phyloP scores from a whole-genome alignment of 1,140 invertebrate genomes.

The Dryas iulia region DNA sequence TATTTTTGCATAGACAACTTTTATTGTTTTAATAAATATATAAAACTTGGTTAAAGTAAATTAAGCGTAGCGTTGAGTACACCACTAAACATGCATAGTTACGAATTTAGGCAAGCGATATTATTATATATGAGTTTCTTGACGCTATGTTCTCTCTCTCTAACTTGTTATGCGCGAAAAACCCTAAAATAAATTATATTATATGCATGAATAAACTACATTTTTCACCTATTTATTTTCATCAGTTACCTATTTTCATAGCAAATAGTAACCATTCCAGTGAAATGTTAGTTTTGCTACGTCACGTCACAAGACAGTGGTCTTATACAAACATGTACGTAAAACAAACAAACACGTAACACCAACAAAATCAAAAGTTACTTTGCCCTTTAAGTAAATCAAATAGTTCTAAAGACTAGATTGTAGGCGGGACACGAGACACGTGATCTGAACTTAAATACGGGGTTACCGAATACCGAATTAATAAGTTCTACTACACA shows the following conservation, averaged over 20 bases:
- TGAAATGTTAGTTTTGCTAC: neutral
- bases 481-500: conserved; percentile 35
- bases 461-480: conserved; percentile 37
- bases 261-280: neutral
- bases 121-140: too few species aligned
- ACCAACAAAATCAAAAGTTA: conserved; percentile 32
- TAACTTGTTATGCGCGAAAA: too few species aligned
- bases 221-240: neutral
- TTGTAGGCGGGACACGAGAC: conserved; percentile 34
- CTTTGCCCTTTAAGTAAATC: conserved; percentile 30
- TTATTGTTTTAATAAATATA: too few species aligned
- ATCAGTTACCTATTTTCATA: neutral
- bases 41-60: too few species aligned
- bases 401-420: conserved; percentile 31
- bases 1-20: too few species aligned
- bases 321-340: neutral
- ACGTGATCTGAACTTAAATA: conserved; percentile 36
- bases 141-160: too few species aligned
- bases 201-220: neutral
- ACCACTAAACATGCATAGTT: too few species aligned
- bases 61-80: too few species aligned
- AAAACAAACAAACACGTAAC: conserved; percentile 12
- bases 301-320: neutral
- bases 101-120: too few species aligned
- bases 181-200: too few species aligned